Evolutionary conservation across 2,113 vertebrate species (phyloP).

Genomic region (Aythya baeri): DNA sequence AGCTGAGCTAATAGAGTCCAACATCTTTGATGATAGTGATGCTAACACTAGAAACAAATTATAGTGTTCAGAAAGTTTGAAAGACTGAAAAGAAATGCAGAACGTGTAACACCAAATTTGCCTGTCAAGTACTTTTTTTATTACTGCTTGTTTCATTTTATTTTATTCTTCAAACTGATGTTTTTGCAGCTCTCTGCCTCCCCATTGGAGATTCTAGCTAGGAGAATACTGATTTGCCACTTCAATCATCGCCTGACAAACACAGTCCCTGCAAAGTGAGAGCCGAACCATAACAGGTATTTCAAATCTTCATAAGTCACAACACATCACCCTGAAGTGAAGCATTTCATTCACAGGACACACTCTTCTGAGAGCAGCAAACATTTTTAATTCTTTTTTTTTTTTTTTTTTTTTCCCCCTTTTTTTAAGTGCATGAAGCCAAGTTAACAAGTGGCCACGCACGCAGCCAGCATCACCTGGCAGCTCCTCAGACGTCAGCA

Average conservation of each 20-base stretch:
- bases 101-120: constrained; percentile 80
- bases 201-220: constrained; percentile 72
- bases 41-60: constrained; percentile 79
- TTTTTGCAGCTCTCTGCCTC: constrained; percentile 75
- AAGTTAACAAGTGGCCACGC: constrained; percentile 5
- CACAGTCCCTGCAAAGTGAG: constrained; percentile 68
- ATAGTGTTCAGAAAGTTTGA: constrained; percentile 83
- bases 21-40: constrained; percentile 76
- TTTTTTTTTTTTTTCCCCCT: not conserved
- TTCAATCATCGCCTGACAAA: constrained; percentile 78
- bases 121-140: constrained; percentile 81
- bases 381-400: constrained; percentile 13
- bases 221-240: constrained; percentile 75
- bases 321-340: constrained; percentile 77
- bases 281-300: constrained; percentile 78
- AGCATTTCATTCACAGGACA: constrained; percentile 74
- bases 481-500: not conserved
- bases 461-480: not conserved
- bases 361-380: constrained; percentile 70
- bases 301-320: constrained; percentile 82
- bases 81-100: constrained; percentile 78
- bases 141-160: constrained; percentile 80
- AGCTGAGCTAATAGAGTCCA: constrained; percentile 78
- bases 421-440: not conserved
- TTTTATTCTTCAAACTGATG: constrained; percentile 81